Conservation (phyloP, 2,797 vertebrate species). For the Vespertilio murinus region DNA sequence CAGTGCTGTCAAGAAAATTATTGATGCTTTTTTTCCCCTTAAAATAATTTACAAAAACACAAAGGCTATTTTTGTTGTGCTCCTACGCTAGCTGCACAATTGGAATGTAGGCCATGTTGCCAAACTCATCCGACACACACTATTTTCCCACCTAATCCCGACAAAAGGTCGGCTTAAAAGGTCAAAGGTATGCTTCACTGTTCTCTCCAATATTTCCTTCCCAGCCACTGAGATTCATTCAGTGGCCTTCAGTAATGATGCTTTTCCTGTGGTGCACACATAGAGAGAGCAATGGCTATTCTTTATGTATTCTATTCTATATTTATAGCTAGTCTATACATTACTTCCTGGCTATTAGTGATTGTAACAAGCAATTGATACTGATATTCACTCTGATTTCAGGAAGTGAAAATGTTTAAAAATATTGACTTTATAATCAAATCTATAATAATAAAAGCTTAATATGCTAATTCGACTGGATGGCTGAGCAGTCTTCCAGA, state of each 20-base stretch:
- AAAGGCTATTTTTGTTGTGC: background rate
- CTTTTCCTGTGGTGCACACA: background rate
- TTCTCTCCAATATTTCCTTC: background rate
- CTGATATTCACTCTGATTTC: constrained; percentile 1
- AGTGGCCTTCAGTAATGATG: background rate
- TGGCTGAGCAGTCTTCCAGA: no score
- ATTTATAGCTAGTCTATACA: no score
- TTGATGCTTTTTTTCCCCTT: background rate
- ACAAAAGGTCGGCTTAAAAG: background rate
- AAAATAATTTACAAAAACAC: background rate
- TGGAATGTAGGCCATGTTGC: background rate
- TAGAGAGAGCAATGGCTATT: background rate
- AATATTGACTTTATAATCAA: background rate
- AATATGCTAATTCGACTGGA: no score
- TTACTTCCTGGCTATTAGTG: background rate
- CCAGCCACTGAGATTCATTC: background rate
- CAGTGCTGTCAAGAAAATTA: background rate
- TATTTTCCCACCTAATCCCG: background rate
- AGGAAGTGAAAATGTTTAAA: background rate
- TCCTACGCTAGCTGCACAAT: background rate
- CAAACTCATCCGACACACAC: background rate
- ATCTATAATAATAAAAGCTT: no score
- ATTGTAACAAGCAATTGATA: background rate
- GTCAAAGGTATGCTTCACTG: background rate
- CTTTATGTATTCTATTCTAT: no score